These are phyloP conservation scores for Pegea sp. DNA, from an alignment of 23 tunicate species.

Conservation along the genomic window DNA sequence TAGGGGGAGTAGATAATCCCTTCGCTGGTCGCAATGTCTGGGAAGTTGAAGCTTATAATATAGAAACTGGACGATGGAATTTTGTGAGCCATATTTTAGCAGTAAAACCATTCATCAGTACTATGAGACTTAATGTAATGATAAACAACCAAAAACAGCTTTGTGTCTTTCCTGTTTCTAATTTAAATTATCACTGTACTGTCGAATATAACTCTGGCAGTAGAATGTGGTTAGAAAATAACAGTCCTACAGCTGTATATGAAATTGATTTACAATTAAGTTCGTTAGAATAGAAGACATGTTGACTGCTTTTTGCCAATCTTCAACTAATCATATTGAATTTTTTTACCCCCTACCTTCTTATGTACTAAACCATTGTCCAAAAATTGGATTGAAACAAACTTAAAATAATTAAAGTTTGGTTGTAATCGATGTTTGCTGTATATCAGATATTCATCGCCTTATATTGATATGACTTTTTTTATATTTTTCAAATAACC, in stretches of 20 bases:
- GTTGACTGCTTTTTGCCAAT: no score
- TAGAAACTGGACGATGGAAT: slow-evolving; percentile 19
- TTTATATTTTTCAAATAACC: no score
- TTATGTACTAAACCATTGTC: no score
- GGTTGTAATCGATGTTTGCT: no score
- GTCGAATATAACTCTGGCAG: slow-evolving; percentile 13
- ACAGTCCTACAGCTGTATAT: slow-evolving; percentile 3
- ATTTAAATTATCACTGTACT: slow-evolving; percentile 16
- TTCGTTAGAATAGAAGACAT: no score
- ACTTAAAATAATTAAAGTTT: no score
- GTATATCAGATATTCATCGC: no score
- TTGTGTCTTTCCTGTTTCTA: slow-evolving; percentile 51
- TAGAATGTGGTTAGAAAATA: slow-evolving; percentile 45
- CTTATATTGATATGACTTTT: no score
- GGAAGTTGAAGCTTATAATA: slow-evolving; percentile 67
- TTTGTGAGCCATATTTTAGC: slow-evolving; percentile 71
- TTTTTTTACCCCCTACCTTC: no score
- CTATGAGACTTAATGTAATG: slow-evolving; percentile 35
- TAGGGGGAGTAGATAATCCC: slow-evolving; percentile 85
- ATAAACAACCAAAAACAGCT: slow-evolving; percentile 10
- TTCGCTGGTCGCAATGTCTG: slow-evolving; percentile 78
- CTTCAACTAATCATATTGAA: no score
- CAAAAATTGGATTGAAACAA: no score
- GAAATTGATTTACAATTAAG: neutral
- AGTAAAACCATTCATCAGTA: slow-evolving; percentile 32